phyloP scores from a whole-genome alignment of 1,140 invertebrate species.

The Zaprionus ornatus region DNA sequence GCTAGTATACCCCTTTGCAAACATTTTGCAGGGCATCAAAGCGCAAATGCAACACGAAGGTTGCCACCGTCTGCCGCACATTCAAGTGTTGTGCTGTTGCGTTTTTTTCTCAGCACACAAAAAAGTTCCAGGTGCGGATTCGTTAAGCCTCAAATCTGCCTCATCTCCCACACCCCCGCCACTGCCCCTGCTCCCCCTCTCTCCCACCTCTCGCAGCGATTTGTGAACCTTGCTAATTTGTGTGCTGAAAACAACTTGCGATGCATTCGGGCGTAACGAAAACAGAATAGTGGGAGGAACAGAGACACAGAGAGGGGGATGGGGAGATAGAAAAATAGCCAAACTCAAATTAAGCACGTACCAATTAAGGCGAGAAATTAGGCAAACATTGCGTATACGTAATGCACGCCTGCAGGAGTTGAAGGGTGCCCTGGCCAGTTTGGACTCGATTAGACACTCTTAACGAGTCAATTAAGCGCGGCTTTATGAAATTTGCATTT shows the following conservation, averaged over 20 bases:
- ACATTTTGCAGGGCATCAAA: neutral
- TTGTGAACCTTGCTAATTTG: constrained; percentile 52
- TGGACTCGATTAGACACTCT: constrained; percentile 29
- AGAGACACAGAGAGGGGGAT: neutral
- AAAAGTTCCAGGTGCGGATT: constrained; percentile 41
- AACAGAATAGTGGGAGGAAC: neutral
- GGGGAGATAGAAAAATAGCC: neutral
- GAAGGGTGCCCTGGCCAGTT: constrained; percentile 19
- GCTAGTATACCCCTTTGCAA: neutral
- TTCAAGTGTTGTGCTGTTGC: neutral
- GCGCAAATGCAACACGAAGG: constrained; percentile 35
- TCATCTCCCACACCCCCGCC: neutral
- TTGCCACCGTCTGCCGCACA: constrained; percentile 3
- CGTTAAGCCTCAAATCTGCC: constrained; percentile 24
- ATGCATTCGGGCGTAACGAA: constrained; percentile 45
- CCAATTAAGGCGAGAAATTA: constrained; percentile 2
- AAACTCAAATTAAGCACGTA: constrained; percentile 16
- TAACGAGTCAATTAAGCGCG: constrained; percentile 38
- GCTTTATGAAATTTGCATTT: constrained; percentile 41
- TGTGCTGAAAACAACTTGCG: constrained; percentile 33
- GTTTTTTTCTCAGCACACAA: constrained; percentile 13
- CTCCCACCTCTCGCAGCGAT: neutral
- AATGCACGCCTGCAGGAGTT: neutral
- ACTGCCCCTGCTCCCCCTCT: neutral
- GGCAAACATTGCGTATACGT: constrained; percentile 1